Conservation (phyloP, 2,888 invertebrate genomes). For the Trissonchulus latispiculum region DNA sequence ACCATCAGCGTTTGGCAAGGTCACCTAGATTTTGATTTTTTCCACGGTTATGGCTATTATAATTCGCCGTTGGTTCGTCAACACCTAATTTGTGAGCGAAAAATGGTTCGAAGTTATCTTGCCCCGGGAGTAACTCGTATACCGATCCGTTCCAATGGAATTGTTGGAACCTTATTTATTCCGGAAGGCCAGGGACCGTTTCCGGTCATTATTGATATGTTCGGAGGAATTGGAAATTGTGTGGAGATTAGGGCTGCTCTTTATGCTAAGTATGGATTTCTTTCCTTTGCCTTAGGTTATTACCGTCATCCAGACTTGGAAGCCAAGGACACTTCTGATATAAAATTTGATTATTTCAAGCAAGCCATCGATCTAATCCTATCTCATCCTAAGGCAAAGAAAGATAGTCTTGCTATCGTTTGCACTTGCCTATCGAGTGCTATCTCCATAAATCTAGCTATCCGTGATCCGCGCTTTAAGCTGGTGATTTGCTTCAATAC, state of each 20-base stretch:
- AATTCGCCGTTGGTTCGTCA: not conserved
- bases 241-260: constrained; percentile 39
- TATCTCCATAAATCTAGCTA: not conserved
- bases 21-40: not conserved
- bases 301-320: constrained; percentile 23
- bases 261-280: constrained; percentile 38
- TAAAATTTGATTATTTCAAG: not conserved
- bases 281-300: constrained; percentile 36
- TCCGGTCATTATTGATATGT: constrained; percentile 35
- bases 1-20: not conserved
- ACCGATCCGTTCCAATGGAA: not conserved
- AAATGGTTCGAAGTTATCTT: not conserved
- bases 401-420: not conserved
- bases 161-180: constrained; percentile 9
- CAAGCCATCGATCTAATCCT: not conserved
- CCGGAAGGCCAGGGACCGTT: not conserved
- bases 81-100: not conserved
- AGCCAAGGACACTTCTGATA: not conserved
- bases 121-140: not conserved
- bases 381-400: not conserved
- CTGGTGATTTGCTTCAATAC: not conserved
- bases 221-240: constrained; percentile 39
- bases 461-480: not conserved
- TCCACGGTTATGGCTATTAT: not conserved
- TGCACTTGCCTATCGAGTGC: not conserved